phyloP scores from a whole-genome alignment of 2,797 vertebrate genomes.

The Varecia variegata region DNA sequence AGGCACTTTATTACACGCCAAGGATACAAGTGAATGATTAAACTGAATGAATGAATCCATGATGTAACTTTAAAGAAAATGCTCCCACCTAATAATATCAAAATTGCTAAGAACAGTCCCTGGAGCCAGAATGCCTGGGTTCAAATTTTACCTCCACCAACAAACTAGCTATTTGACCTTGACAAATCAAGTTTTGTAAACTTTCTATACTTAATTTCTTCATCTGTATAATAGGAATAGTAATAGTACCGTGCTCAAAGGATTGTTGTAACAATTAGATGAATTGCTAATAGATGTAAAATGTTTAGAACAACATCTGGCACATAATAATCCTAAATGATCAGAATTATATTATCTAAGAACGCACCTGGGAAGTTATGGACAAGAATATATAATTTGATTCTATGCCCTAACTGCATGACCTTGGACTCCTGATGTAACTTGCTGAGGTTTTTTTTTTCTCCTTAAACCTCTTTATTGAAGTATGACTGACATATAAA shows the following conservation, averaged over 20 bases:
- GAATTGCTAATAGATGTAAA: neutral
- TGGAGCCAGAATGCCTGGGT: neutral
- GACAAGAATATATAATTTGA: neutral
- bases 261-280: neutral
- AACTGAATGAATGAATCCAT: neutral
- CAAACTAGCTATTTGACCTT: neutral
- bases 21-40: neutral
- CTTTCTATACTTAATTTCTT: neutral
- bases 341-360: neutral
- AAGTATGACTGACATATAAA: neutral
- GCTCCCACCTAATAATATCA: neutral
- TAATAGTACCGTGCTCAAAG: neutral
- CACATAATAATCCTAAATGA: neutral
- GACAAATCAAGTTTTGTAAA: neutral
- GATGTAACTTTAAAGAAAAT: slow-evolving; percentile 4
- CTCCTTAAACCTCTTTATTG: neutral
- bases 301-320: neutral
- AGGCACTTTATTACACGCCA: neutral
- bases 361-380: neutral
- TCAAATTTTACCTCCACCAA: neutral
- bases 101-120: neutral
- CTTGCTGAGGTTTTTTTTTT: neutral
- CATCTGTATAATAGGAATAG: neutral
- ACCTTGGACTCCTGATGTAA: neutral
- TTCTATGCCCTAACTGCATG: neutral